Percentiles rank a stretch among this genome's conserved stretches.
Conservation (phyloP, 1,140 invertebrate species). For the Stenopsyche tienmushanensis region DNA sequence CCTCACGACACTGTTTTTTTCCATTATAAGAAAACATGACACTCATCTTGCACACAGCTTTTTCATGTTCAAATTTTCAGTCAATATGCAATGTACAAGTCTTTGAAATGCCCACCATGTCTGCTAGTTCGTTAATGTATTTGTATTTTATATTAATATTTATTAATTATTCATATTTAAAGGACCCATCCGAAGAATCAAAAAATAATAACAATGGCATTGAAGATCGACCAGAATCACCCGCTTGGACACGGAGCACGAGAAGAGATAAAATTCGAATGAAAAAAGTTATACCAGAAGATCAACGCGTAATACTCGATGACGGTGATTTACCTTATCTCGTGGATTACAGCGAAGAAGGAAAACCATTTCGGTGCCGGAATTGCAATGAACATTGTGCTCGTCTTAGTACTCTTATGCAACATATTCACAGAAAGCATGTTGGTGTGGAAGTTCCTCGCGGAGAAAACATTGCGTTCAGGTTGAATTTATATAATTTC, state of each 20-base stretch:
- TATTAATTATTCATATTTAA: no score
- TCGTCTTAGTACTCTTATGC: conserved; percentile 1
- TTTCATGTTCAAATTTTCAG: no score
- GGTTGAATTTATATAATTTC: not conserved
- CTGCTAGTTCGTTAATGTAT: no score
- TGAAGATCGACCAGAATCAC: not conserved
- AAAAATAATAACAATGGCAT: not conserved
- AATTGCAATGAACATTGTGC: not conserved
- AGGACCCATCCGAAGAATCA: not conserved
- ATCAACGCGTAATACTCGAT: not conserved
- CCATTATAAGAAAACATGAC: no score
- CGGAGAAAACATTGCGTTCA: not conserved
- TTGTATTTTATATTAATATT: no score
- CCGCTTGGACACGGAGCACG: not conserved
- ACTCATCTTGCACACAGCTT: no score
- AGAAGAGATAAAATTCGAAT: not conserved
- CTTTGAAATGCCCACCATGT: no score
- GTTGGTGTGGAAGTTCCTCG: not conserved
- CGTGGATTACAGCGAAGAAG: not conserved
- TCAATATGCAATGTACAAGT: no score
- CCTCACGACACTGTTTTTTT: no score
- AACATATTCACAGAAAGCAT: conserved; percentile 1
- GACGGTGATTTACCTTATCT: conserved; percentile 2
- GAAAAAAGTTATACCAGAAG: not conserved
- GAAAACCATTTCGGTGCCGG: not conserved